Percentiles rank a stretch among this genome's conserved stretches.
phyloP scores from a whole-genome alignment of 2,113 vertebrate genomes.

The Macaca nemestrina region DNA sequence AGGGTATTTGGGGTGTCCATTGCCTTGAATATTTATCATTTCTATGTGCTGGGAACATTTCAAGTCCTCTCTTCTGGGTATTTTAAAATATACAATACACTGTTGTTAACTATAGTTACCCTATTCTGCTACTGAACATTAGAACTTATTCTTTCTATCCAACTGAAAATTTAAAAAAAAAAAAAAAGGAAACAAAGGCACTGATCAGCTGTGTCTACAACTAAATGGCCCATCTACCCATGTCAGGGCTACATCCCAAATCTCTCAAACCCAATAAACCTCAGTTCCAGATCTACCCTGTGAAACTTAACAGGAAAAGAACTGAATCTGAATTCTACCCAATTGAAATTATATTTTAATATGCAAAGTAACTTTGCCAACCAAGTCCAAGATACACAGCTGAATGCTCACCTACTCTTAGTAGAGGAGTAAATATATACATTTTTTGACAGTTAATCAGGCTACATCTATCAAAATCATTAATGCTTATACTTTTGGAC shows the following conservation, averaged over 20 bases:
- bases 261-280: neutral
- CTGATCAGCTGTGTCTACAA: neutral
- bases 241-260: neutral
- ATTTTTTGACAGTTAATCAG: slow-evolving; percentile 6
- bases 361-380: slow-evolving; percentile 30
- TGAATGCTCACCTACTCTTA: neutral
- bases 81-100: neutral
- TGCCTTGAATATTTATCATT: neutral
- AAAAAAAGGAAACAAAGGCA: neutral
- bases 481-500: neutral
- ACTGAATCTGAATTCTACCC: slow-evolving; percentile 10
- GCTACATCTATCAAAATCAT: neutral
- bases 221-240: neutral
- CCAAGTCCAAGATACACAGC: neutral
- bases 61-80: neutral
- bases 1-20: neutral
- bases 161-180: neutral
- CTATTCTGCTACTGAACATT: neutral
- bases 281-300: neutral
- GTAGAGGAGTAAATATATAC: neutral
- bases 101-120: neutral
- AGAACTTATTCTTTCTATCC: neutral
- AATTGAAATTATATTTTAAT: slow-evolving; percentile 25
- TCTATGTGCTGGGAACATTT: neutral
- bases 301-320: neutral